phyloP scores from a whole-genome alignment of 2,888 invertebrate genomes.

The Theristus sp. region DNA sequence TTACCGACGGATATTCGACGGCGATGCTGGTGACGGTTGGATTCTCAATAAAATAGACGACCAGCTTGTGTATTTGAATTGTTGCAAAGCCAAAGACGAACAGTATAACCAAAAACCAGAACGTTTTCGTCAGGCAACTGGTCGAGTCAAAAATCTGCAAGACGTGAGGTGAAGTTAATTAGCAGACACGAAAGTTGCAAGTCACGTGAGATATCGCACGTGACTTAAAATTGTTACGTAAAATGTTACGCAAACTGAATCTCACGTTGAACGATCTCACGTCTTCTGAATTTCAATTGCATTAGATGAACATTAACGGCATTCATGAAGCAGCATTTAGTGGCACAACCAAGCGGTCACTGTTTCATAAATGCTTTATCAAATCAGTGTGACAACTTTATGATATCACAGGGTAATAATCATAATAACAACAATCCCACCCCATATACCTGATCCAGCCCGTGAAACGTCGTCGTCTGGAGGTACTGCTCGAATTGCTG shows the following conservation, averaged over 20 bases:
- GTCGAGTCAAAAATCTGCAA: background rate
- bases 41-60: background rate
- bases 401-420: no score
- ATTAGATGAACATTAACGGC: no score
- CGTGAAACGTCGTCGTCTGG: background rate
- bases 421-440: background rate
- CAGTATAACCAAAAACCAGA: background rate
- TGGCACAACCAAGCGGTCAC: no score
- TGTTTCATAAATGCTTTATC: no score
- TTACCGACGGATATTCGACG: background rate
- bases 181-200: no score
- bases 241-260: no score
- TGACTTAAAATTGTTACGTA: no score
- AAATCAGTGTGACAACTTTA: no score
- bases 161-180: background rate
- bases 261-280: no score
- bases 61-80: background rate
- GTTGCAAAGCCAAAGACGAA: background rate
- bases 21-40: conserved; percentile 3
- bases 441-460: background rate
- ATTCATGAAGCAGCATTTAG: no score
- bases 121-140: background rate
- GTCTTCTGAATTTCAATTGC: no score
- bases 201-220: no score
- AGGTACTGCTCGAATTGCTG: background rate